Evolutionary conservation across 1,140 invertebrate genomes (phyloP).

Genomic region (Anastatus disparis): DNA sequence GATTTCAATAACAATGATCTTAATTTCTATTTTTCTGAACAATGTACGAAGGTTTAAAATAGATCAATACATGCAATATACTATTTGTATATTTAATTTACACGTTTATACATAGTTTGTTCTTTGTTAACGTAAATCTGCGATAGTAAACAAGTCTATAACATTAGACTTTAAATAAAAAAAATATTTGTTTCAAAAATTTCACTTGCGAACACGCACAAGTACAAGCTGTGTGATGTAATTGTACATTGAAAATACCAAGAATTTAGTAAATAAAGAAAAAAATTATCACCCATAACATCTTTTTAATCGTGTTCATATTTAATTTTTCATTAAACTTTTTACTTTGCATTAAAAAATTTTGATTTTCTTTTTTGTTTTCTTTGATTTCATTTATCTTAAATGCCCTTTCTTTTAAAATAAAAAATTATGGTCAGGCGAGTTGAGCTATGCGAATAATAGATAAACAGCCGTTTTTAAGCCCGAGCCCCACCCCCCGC

Average conservation of each 20-base stretch:
- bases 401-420: too few species aligned
- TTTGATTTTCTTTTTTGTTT: slow-evolving; percentile 26
- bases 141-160: neutral
- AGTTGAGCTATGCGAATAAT: slow-evolving; percentile 25
- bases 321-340: slow-evolving; percentile 13
- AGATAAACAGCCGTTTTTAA: neutral
- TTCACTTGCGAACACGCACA: slow-evolving; percentile 28
- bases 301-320: slow-evolving; percentile 25
- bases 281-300: slow-evolving; percentile 33
- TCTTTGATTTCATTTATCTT: neutral
- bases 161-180: neutral
- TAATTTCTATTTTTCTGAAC: slow-evolving; percentile 10
- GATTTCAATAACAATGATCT: neutral
- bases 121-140: slow-evolving; percentile 22
- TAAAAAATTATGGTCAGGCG: slow-evolving; percentile 35
- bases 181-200: slow-evolving; percentile 20
- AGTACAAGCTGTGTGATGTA: slow-evolving; percentile 27
- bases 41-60: slow-evolving; percentile 4
- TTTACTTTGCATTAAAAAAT: slow-evolving; percentile 24
- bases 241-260: slow-evolving; percentile 36
- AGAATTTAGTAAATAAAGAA: slow-evolving; percentile 37
- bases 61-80: slow-evolving; percentile 8
- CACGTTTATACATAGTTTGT: slow-evolving; percentile 9
- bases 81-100: slow-evolving; percentile 27
- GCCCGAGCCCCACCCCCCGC: slow-evolving; percentile 20